Evolutionary conservation across 2,797 vertebrate species (phyloP).

Genomic region (Mus spretus): DNA sequence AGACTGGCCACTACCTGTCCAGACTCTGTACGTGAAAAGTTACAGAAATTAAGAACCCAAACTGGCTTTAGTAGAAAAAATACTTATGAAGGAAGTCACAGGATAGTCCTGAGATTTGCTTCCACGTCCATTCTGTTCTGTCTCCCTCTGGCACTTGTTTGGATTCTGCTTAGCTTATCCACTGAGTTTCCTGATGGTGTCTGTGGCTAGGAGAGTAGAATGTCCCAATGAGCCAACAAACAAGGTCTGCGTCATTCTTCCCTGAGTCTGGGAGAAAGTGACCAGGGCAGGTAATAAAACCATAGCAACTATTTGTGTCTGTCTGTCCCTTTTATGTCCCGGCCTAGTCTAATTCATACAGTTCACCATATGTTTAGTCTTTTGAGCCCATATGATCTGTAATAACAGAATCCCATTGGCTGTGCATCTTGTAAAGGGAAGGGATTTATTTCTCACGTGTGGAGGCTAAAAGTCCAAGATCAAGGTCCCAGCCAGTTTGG

Average conservation of each 20-base stretch:
- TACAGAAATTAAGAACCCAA: not conserved
- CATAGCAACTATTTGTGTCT: no score
- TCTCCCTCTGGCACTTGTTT: not conserved
- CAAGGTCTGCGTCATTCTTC: not conserved
- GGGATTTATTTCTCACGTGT: not conserved
- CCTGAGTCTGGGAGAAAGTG: not conserved
- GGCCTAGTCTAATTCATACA: not conserved
- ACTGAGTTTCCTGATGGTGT: not conserved
- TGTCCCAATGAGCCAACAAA: not conserved
- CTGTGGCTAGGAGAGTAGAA: rapidly evolving
- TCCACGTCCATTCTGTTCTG: not conserved
- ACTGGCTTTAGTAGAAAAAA: not conserved
- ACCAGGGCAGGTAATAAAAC: not conserved
- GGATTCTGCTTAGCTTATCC: not conserved
- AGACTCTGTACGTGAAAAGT: slow-evolving; percentile 40
- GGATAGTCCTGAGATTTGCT: not conserved
- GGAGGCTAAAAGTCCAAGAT: not conserved
- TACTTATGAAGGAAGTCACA: not conserved
- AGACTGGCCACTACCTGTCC: not conserved
- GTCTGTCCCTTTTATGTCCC: not conserved
- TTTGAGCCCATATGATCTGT: not conserved
- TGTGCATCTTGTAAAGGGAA: not conserved
- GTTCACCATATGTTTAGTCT: not conserved
- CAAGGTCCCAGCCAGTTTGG: not conserved
- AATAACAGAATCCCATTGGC: not conserved